Evolutionary conservation across 2,888 invertebrate species (phyloP), one percentile per base, ranked within the genome.

Genomic region (Stictocephala bisonia): DNA sequence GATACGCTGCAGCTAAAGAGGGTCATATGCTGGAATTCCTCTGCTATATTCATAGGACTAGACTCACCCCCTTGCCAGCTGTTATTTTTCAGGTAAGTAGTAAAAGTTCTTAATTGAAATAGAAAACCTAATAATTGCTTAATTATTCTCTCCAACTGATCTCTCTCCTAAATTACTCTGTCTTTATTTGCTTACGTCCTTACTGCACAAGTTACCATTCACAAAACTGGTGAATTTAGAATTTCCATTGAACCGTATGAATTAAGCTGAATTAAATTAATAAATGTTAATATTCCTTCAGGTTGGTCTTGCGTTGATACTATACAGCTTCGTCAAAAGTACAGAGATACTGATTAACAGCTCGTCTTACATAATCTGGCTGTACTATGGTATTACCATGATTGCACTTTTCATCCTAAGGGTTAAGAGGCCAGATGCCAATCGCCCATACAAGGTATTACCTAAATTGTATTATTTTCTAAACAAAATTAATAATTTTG

Each of bases 1-100:
- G 64, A 1, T 64, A 64, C 20, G 64, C 64, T 15, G 64, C 64
- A 7, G 64, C 64, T n/a, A 64, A 35, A 18, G 64, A 64, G n/a
- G 64, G 64, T 1, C 64, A 64, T 27, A 64, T 64, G 64, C 11
- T 41, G n/a, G 3, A 44, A 22, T 15, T 64, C 2, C 18, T 64
- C 15, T 24, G 26, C 40, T 64, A 64, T 44, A 64, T 64, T 1
- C 64, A 64, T 27, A 22, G 24, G 2, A 64, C 64, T 13, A 64
- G 64, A 15, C 24, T 41, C 6, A 64, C 44, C 18, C 64, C 64
- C n/a, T 27, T 27, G n/a, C 64, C 44, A 6, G 64, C 64, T n/a
- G 44, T 64, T 26, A 44, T 64, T 22, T 27, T 64, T 15, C 44
- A 58, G 58, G 58, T 58, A 20, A 20, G 3, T 18, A n/a, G n/a